Percentiles rank a stretch among this genome's conserved stretches.
phyloP scores from a whole-genome alignment of 2,888 invertebrate species.

The Habroteleia sp. region DNA sequence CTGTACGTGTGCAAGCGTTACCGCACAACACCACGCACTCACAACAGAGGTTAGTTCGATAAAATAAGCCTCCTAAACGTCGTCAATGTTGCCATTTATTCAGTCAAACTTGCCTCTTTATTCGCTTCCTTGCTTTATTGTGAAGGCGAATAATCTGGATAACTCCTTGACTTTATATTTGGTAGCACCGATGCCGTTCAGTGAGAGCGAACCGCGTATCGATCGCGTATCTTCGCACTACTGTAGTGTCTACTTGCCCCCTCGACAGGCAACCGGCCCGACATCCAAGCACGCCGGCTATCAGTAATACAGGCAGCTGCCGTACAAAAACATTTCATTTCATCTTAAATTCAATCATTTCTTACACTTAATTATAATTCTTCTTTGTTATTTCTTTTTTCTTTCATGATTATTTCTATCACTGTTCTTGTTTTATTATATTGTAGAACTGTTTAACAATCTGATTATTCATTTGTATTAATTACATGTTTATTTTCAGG shows the following conservation, averaged over 20 bases:
- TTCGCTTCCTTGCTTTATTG: not conserved
- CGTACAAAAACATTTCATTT: slow-evolving; percentile 25
- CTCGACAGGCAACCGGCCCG: slow-evolving; percentile 76
- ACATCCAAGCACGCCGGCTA: slow-evolving; percentile 72
- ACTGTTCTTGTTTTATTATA: too few relatives aligned
- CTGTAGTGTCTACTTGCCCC: slow-evolving; percentile 63
- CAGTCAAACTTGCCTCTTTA: not conserved
- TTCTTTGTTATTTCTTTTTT: too few relatives aligned
- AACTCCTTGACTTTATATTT: too few relatives aligned
- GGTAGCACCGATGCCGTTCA: too few relatives aligned
- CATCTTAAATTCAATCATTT: too few relatives aligned
- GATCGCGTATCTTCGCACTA: slow-evolving; percentile 66
- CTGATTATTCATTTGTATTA: not conserved
- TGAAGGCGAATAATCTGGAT: too few relatives aligned
- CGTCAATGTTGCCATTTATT: not conserved
- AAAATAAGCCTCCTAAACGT: not conserved
- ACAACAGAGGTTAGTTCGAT: slow-evolving; percentile 5
- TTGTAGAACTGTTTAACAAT: too few relatives aligned
- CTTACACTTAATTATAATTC: too few relatives aligned
- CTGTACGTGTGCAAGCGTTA: too few relatives aligned
- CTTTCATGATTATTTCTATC: too few relatives aligned
- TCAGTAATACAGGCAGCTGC: slow-evolving; percentile 65
- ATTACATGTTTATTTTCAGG: slow-evolving; percentile 28
- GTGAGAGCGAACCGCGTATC: slow-evolving; percentile 59
- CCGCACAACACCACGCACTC: too few relatives aligned